phyloP scores from a whole-genome alignment of 2,888 invertebrate species.

The Tetragnatha montana region DNA sequence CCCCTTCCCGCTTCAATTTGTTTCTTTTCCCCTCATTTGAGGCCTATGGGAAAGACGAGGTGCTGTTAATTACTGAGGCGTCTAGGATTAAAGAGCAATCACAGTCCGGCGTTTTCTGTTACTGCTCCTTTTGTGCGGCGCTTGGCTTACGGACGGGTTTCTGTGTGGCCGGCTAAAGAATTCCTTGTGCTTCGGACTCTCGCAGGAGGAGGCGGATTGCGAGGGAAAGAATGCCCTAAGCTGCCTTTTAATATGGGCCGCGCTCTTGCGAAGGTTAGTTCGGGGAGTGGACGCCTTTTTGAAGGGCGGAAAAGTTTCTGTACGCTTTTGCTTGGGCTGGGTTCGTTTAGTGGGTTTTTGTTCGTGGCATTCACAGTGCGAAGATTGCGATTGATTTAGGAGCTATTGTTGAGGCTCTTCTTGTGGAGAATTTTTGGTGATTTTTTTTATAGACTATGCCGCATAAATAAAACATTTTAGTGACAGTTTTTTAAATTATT shows the following conservation, averaged over 20 bases:
- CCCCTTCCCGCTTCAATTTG: slow-evolving; percentile 57
- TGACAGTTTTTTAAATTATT: no score
- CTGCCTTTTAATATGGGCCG: background rate
- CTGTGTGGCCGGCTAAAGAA: slow-evolving; percentile 29
- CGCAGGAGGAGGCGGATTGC: background rate
- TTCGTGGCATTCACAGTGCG: no score
- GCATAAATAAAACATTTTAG: no score
- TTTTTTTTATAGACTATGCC: no score
- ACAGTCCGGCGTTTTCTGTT: slow-evolving; percentile 49
- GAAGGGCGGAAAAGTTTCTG: no score
- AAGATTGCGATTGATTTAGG: no score
- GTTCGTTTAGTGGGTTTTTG: no score
- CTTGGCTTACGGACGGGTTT: slow-evolving; percentile 61
- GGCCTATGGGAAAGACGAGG: slow-evolving; percentile 59
- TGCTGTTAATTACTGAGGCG: slow-evolving; percentile 66
- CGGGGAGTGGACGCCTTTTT: no score
- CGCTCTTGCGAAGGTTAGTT: no score
- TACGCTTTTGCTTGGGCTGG: no score
- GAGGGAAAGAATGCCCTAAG: background rate
- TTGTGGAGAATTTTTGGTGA: no score
- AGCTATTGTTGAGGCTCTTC: no score
- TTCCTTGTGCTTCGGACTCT: slow-evolving; percentile 23
- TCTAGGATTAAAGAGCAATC: slow-evolving; percentile 69
- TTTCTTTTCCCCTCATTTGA: slow-evolving; percentile 53
- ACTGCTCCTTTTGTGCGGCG: slow-evolving; percentile 39